Evolutionary conservation across 2,113 vertebrate species (phyloP).

Genomic region (Siphamia tubifer): DNA sequence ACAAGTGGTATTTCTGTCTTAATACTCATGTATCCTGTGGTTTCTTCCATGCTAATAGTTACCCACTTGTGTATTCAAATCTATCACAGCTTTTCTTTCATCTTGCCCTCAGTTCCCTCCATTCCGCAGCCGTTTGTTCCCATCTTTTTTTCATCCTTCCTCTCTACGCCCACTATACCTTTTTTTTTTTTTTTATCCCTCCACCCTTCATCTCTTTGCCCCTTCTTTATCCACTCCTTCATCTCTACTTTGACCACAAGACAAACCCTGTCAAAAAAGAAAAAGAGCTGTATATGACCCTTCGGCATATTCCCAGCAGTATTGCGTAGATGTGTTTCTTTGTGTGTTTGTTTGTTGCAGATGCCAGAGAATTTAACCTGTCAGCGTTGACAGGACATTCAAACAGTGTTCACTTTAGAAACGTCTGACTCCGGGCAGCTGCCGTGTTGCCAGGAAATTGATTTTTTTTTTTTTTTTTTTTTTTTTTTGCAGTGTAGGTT

Average conservation of each 20-base stretch:
- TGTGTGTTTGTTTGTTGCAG: slow-evolving; percentile 16
- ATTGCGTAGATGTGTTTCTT: background rate
- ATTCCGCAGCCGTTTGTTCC: background rate
- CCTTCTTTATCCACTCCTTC: slow-evolving; percentile 31
- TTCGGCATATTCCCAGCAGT: slow-evolving; percentile 10
- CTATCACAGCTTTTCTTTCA: slow-evolving; percentile 17
- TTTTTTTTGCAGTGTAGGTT: slow-evolving; percentile 7
- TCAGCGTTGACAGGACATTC: slow-evolving; percentile 44
- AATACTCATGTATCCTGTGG: background rate
- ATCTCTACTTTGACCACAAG: slow-evolving; percentile 53
- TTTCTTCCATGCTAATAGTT: slow-evolving; percentile 1
- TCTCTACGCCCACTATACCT: background rate
- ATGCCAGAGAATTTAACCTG: slow-evolving; percentile 36
- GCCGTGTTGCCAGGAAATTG: background rate
- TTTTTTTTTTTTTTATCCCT: background rate
- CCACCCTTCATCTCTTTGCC: slow-evolving; percentile 4
- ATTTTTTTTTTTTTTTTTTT: too few species aligned
- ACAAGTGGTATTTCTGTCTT: background rate
- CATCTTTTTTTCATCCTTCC: slow-evolving; percentile 26
- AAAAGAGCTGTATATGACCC: slow-evolving; percentile 2
- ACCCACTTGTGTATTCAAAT: slow-evolving; percentile 1
- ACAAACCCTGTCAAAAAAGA: slow-evolving; percentile 27
- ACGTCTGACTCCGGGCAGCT: slow-evolving; percentile 25
- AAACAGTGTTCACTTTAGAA: slow-evolving; percentile 47
- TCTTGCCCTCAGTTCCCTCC: background rate